Conservation (phyloP, 1,140 invertebrate genomes). For the Lasioglossum albipes region DNA sequence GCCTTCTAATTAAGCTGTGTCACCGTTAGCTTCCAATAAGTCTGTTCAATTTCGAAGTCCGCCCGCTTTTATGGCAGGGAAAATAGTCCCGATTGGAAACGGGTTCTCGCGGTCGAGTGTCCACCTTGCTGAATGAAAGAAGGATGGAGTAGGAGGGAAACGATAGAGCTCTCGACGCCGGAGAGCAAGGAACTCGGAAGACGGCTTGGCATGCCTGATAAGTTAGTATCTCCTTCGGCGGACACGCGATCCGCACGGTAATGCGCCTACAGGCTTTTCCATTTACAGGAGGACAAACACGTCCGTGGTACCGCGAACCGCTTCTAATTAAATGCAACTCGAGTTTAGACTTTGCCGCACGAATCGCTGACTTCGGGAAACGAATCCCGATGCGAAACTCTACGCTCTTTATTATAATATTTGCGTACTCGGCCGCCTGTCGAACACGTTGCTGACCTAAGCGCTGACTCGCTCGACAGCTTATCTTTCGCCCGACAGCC, state of each 20-base stretch:
- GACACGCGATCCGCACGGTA: slow-evolving; percentile 27
- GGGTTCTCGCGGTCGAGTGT: not conserved
- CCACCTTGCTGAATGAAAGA: not conserved
- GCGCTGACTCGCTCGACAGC: slow-evolving; percentile 24
- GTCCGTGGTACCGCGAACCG: not conserved
- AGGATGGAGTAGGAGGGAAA: not conserved
- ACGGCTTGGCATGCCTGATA: slow-evolving; percentile 26
- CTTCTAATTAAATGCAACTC: not conserved
- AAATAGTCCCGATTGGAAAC: not conserved
- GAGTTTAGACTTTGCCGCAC: not conserved
- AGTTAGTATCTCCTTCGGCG: slow-evolving; percentile 11
- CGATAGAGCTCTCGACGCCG: not conserved
- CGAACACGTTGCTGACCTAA: not conserved
- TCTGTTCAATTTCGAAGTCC: not conserved
- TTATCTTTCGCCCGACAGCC: slow-evolving; percentile 15
- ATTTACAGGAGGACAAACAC: not conserved
- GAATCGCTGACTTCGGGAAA: not conserved
- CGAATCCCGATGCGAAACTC: not conserved
- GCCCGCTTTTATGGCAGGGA: not conserved
- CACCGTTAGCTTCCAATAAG: too few species aligned
- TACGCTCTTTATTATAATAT: not conserved
- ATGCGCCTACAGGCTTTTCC: slow-evolving; percentile 19
- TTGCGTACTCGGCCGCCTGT: not conserved
- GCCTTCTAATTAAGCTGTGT: too few species aligned
- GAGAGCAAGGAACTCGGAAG: slow-evolving; percentile 12